Base-by-base conservation (phyloP, 1,140 invertebrate genomes). In the Eumeta japonica region DNA sequence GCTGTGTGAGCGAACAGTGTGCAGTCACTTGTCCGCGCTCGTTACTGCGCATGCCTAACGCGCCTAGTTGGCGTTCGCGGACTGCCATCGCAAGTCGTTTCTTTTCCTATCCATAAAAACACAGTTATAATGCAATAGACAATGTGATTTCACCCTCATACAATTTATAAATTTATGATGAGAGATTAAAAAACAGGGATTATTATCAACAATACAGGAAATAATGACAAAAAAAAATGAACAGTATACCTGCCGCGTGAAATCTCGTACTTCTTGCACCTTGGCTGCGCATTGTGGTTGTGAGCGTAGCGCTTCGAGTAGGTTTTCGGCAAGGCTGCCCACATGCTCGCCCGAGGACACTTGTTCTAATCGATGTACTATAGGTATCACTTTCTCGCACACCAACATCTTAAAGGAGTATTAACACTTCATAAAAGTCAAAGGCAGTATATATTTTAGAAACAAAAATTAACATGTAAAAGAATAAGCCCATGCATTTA, bases 11-110 rank as follows among this genome's bases (percentile, higher is more conserved):
- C 10, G 84, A 86, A 39, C 88, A 89, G 58, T 92, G 89, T 15
- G 93, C 92, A 3, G 90, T 93, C 11, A 95, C 89, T 77, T 93
- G 89, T 1, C 92, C 92, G 61, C 91, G 92, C 52, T 94, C 93
- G 66, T 96, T 96, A 1, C 91, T 92, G 46, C 88, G 83, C 93
- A 98, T 97, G 14, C 95, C 95, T 24, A 98, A 76, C 17, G 93
- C 92, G 31, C 90, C 92, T 3, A 99, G 75, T 61, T 98, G 94
- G 58, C 96, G 94, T 68, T 97, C 91, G 31, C 96, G 80, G 77
- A 97, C 97, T 1, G 94, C 94, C 95, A 98, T 98, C 0, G 95
- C 95, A 19, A 97, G 75, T 1, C 92, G 83, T 76, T 98, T 98
- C 81, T 98, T 98, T 62, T 98, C 94, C 52, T 75, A 20, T n/a